Evolutionary conservation across 2,888 invertebrate species (phyloP).

Genomic region (Nomada lathburiana): DNA sequence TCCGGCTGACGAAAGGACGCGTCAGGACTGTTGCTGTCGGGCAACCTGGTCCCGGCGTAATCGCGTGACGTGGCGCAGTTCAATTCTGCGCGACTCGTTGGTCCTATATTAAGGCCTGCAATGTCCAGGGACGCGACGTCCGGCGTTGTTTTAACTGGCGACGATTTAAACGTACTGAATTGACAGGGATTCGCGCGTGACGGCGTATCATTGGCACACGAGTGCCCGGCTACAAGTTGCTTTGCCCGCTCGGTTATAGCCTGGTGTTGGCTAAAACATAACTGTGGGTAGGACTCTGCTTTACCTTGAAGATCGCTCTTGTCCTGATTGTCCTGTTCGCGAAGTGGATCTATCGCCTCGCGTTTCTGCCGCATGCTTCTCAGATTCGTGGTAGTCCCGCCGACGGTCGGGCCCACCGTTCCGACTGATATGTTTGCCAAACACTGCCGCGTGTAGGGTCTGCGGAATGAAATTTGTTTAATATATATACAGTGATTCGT

Average conservation of each 20-base stretch:
- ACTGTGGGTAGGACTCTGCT: constrained; percentile 82
- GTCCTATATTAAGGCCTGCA: constrained; percentile 72
- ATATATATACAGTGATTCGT: no score
- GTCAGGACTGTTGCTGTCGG: constrained; percentile 60
- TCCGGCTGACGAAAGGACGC: constrained; percentile 71
- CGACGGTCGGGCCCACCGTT: constrained; percentile 76
- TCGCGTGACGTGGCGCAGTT: constrained; percentile 59
- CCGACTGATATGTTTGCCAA: constrained; percentile 80
- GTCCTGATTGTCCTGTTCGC: constrained; percentile 82
- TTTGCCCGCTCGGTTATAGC: constrained; percentile 85
- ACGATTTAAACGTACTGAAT: constrained; percentile 80
- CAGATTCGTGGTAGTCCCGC: constrained; percentile 73
- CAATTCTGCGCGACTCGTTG: constrained; percentile 63
- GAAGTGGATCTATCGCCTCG: constrained; percentile 77
- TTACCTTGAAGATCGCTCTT: constrained; percentile 81
- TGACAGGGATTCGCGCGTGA: constrained; percentile 69
- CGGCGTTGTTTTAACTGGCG: constrained; percentile 60
- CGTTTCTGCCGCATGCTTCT: constrained; percentile 72
- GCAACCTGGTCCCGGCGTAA: constrained; percentile 50
- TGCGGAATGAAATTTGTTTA: constrained; percentile 48
- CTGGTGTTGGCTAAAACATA: constrained; percentile 82
- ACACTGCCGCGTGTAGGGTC: constrained; percentile 82
- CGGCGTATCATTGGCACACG: constrained; percentile 60
- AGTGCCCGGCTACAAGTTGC: constrained; percentile 59
- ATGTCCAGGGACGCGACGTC: constrained; percentile 71